Conservation (phyloP, 2,888 invertebrate genomes). For the Sycophila texana region DNA sequence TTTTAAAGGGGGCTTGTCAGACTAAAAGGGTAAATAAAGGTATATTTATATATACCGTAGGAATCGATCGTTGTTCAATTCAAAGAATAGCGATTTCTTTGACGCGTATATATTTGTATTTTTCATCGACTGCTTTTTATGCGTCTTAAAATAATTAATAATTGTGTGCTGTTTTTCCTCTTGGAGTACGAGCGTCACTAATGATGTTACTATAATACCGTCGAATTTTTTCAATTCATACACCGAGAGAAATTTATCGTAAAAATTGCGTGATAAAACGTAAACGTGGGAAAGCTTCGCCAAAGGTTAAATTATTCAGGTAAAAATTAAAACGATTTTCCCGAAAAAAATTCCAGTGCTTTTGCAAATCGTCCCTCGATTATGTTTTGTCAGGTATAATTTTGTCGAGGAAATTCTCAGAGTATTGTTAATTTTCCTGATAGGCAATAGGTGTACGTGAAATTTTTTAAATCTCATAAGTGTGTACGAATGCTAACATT, state of each 20-base stretch:
- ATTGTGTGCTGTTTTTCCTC: slow-evolving; percentile 29
- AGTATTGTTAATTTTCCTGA: slow-evolving; percentile 7
- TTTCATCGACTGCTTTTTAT: slow-evolving; percentile 37
- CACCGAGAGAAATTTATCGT: no score
- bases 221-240: slow-evolving; percentile 1
- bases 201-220: slow-evolving; percentile 1
- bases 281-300: no score
- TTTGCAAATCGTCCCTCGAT: no score
- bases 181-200: background rate
- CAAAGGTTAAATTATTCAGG: no score
- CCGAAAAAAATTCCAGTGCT: no score
- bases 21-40: background rate
- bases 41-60: slow-evolving; percentile 5
- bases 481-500: slow-evolving; percentile 15
- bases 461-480: background rate
- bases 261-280: no score
- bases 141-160: slow-evolving; percentile 5
- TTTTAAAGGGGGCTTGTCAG: no score
- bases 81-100: slow-evolving; percentile 24
- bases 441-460: background rate
- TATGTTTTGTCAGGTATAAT: no score
- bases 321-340: no score
- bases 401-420: no score
- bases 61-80: background rate
- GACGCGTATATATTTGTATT: slow-evolving; percentile 34